Evolutionary conservation across 2,888 invertebrate genomes (phyloP).

Genomic region (Electrophaes corylata): DNA sequence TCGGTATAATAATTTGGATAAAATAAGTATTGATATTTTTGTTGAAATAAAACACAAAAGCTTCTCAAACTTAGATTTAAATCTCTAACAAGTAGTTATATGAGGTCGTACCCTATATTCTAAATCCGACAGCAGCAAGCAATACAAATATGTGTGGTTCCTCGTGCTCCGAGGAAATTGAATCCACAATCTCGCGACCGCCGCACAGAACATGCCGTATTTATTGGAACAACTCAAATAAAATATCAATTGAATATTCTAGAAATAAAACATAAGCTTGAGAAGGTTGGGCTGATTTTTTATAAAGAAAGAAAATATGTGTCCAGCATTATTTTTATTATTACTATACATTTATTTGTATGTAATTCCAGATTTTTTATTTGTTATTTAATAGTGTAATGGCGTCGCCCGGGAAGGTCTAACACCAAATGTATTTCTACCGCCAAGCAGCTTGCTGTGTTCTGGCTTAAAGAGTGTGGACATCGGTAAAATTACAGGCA

Average conservation of each 20-base stretch:
- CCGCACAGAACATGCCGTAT: conserved; percentile 26
- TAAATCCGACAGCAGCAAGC: conserved; percentile 7
- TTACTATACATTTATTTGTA: no score
- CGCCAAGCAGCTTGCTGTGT: no score
- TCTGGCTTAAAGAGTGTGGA: no score
- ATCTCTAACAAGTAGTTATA: background rate
- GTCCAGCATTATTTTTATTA: no score
- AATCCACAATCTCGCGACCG: conserved; percentile 62
- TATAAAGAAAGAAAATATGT: no score
- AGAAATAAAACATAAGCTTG: background rate
- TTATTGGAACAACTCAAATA: conserved; percentile 20
- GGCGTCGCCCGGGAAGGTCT: no score
- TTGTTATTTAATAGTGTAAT: no score
- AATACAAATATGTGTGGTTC: conserved; percentile 51
- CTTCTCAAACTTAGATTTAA: background rate
- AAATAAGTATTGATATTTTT: background rate
- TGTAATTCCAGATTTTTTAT: no score
- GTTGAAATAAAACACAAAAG: background rate
- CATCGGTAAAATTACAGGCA: no score
- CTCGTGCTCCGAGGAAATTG: conserved; percentile 59
- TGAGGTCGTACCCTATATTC: conserved; percentile 10
- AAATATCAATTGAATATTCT: conserved; percentile 7
- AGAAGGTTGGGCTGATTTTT: background rate
- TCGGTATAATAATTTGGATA: no score
- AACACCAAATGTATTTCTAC: no score